Base-by-base conservation (phyloP, 2,797 vertebrate genomes). In the Neomorphus geoffroyi region DNA sequence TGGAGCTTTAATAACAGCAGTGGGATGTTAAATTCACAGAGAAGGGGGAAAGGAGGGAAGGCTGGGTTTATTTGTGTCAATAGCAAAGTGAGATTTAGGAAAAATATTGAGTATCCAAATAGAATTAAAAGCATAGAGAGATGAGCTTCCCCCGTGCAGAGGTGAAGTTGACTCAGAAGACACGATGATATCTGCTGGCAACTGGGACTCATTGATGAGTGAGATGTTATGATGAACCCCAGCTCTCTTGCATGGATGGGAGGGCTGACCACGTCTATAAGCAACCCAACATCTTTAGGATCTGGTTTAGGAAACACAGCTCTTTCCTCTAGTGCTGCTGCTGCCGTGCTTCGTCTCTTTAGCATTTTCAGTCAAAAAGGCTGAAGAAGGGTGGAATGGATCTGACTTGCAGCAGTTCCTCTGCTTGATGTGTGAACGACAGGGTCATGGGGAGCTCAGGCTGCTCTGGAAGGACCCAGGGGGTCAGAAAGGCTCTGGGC, bases 191-290 rank as follows among this genome's bases (percentile, higher is more conserved):
- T 8, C 39, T n/a, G 58, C 48, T 67, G 80, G 50, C 23, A 43
- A 2, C 6, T 2, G 9, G 56, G 62, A 12, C 33, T 57, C 26
- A 2, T 10, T 28, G 80, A 8, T 4, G 32, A 43, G 32, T 5
- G 30, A 32, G 69, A 8, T 18, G 54, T 4, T 18, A 10, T 0
- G 7, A 30, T 18, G n/a, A 33, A 21, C 41, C 19, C 3, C 72
- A 33, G 33, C 54, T 21, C 10, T 37, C 43, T 43, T 0, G 1
- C 0, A 1, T 7, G 35, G 21, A 0, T 16, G 35, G 15, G 10
- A 14, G 5, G 1, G 1, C 18, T 75, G 23, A 14, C 43, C 35
- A 33, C 50, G 62, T 5, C 51, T 39, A 15, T 22, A 5, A 33
- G 22, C 41, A 81, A 6, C 15, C 13, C 33, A 41, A 17, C 10